Evolutionary conservation across 2,797 vertebrate species (phyloP), one percentile per base, ranked within the genome.

Genomic region (Pseudotriccus pelzelni): DNA sequence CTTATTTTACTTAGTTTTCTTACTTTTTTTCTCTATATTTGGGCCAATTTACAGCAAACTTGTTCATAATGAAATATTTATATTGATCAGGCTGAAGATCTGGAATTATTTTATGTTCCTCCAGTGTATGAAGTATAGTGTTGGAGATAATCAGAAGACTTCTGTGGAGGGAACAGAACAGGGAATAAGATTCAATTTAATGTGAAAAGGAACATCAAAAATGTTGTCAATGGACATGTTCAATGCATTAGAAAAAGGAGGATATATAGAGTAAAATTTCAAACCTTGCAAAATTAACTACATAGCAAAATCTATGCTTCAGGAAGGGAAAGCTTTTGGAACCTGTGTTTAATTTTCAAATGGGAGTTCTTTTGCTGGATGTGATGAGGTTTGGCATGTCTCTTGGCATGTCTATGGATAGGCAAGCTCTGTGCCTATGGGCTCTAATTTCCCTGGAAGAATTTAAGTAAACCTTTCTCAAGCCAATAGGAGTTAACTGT

Each of bases 271-370:
- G 27, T 63, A 92, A 82, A 80, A 82, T 76, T 93, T 92, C 43
- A 81, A 69, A 78, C 73, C 69, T 79, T 93, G 59, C 55, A 69
- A 87, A 94, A 91, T 91, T 55, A 93, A 69, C 80, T 81, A 30
- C 3, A 1, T 78, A 64, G 80, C 52, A 90, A 94, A 93, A 84
- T 87, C 74, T 59, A 4, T 24, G 72, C 60, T 70, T 64, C 70
- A 90, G 80, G 81, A 94, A 92, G 59, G 60, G 41, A 21, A 46
- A 87, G 74, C 62, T 82, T 95, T 94, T 94, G 93, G 81, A 96
- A 79, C 47, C 93, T 92, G 94, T 58, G 84, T 97, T 96, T 95
- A 96, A 96, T 96, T 96, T 96, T 90, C 84, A 89, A 90, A 90
- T 90, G 93, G 60, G 83, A 90, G 49, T 50, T 94, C 67, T 94